Base-by-base conservation (phyloP, 2,113 vertebrate species). In the Odocoileus hemionus region DNA sequence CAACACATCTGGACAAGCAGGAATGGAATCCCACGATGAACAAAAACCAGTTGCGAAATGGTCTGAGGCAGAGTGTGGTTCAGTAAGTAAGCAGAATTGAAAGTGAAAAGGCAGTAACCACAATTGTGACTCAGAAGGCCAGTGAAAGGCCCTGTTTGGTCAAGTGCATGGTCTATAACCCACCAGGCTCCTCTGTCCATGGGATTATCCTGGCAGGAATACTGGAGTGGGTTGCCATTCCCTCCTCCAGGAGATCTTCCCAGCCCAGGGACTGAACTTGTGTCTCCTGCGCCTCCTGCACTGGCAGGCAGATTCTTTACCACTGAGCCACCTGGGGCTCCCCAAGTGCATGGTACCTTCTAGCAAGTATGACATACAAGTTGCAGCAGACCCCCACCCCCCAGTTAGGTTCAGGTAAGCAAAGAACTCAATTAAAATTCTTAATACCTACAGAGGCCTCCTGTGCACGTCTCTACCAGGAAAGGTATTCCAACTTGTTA, bases 11-110 rank as follows among this genome's bases (percentile, higher is more conserved):
- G 98, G 99, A 99, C 98, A 99, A 99, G 43, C 99, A 99, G 98
- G 99, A 99, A 15, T 99, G 99, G 99, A 99, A 99, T 95, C 99
- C 99, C 21, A 96, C 99, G 43, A 99, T 99, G 99, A 99, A 99
- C 99, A 99, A 99, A 98, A 99, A 99, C 99, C 99, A 99, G 96
- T 97, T 99, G 96, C 99, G 99, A 93, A 99, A 99, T 14, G 99
- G 99, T 33, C 98, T 99, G 50, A 99, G 99, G 89, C 99, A 99
- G 96, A 99, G 99, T 1, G 99, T 99, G 64, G 99, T 99, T 84
- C 99, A 99, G 99, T 99, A 98, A 99, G 99, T 99, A 95, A 85
- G 86, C 80, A 58, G 83, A 60, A n/a, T 10, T 14, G 39, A 33
- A 50, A 47, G 30, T 36, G 52, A 8, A 21, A 15, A 33, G 33